These are phyloP conservation scores for Pagetopsis macropterus DNA, from an alignment of 2,797 vertebrate genomes.

Conservation along the genomic window DNA sequence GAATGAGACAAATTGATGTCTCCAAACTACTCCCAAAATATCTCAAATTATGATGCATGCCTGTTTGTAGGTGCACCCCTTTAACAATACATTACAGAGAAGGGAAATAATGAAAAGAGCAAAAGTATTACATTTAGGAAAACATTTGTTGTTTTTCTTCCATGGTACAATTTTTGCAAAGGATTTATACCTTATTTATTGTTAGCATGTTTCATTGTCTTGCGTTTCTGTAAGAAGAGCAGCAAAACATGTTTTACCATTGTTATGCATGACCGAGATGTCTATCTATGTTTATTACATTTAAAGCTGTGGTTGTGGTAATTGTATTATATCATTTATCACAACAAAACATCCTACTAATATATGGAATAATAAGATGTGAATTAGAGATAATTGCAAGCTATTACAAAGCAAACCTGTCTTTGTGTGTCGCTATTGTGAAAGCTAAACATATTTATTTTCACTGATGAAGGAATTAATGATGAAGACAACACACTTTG, in stretches of 20 bases:
- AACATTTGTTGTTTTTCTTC: neutral
- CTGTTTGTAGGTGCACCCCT: neutral
- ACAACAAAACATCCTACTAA: slow-evolving; percentile 7
- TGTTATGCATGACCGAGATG: neutral
- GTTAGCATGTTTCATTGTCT: neutral
- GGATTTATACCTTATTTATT: neutral
- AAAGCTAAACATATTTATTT: slow-evolving; percentile 6
- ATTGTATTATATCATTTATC: slow-evolving; percentile 19
- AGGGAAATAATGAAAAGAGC: neutral
- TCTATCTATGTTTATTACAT: slow-evolving; percentile 25
- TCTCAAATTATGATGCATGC: slow-evolving; percentile 1
- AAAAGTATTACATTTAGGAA: neutral
- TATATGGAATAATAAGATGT: neutral
- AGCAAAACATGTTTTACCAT: slow-evolving; percentile 1
- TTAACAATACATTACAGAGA: neutral
- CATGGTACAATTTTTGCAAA: neutral
- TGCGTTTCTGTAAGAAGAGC: neutral
- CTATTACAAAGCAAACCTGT: neutral
- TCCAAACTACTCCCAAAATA: slow-evolving; percentile 15
- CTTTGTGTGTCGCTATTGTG: slow-evolving; percentile 3
- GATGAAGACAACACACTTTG: slow-evolving; percentile 4
- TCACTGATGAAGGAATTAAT: slow-evolving; percentile 3
- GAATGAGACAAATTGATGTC: slow-evolving; percentile 16
- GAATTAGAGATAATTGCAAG: neutral
- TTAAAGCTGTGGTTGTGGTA: slow-evolving; percentile 1